A percentile compares a stretch with the other conserved stretches of the same genome.
Evolutionary conservation across 2,797 vertebrate genomes (phyloP).

Genomic region (Acanthornis magna): DNA sequence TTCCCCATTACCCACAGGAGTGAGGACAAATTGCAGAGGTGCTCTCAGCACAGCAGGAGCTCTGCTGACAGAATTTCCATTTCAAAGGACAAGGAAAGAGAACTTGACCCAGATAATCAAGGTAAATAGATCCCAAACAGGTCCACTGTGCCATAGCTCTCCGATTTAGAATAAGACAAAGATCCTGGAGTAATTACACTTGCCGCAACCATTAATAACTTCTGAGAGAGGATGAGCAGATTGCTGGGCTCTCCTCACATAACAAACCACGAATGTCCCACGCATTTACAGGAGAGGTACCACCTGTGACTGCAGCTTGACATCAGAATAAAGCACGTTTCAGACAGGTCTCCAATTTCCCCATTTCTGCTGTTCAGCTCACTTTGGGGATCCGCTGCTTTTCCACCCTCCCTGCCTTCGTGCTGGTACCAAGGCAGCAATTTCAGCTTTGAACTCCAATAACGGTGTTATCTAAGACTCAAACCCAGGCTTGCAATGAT

Average conservation of each 20-base stretch:
- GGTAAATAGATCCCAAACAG: neutral
- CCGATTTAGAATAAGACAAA: neutral
- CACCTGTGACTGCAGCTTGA: neutral
- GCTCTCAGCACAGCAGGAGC: neutral
- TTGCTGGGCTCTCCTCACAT: accelerated
- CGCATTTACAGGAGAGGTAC: accelerated
- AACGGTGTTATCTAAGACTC: neutral
- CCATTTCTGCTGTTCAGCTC: neutral
- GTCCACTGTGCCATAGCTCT: neutral
- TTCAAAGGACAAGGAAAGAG: neutral
- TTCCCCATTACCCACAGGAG: neutral
- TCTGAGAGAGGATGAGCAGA: neutral
- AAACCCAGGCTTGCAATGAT: neutral
- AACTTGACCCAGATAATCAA: neutral
- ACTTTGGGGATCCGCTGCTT: neutral
- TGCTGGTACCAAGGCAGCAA: neutral
- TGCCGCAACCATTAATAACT: neutral
- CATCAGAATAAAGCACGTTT: neutral
- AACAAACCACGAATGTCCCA: neutral
- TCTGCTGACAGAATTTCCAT: neutral
- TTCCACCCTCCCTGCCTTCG: neutral
- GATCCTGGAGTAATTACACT: neutral
- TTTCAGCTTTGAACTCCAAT: neutral
- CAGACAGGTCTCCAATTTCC: neutral
- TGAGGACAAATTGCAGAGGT: neutral